These are phyloP conservation scores for Lasioglossum zephyrum DNA, from an alignment of 2,888 invertebrate species.

Conservation along the genomic window DNA sequence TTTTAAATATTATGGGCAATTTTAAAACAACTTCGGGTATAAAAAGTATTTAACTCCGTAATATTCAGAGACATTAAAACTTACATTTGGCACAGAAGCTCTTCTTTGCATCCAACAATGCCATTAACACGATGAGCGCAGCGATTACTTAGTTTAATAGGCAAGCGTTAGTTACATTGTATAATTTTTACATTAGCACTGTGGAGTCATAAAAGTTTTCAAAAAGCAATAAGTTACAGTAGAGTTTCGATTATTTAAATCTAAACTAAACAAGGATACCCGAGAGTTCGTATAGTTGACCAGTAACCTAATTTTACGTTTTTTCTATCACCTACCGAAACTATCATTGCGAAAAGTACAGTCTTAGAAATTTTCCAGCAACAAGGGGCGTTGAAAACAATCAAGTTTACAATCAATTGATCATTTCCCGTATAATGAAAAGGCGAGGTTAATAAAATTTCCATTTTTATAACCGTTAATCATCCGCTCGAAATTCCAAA, in stretches of 20 bases:
- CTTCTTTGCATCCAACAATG: background rate
- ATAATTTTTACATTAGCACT: slow-evolving; percentile 5
- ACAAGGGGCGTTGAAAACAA: background rate
- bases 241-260: background rate
- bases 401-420: background rate
- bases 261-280: background rate
- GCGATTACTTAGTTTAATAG: slow-evolving; percentile 3
- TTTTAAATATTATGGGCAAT: slow-evolving; percentile 6
- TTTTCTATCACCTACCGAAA: too few relatives aligned
- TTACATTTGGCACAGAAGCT: slow-evolving; percentile 9
- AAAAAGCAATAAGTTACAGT: background rate
- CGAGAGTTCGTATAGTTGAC: background rate
- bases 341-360: background rate
- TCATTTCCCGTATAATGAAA: background rate
- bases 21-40: background rate
- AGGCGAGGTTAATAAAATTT: background rate
- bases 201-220: background rate
- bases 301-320: background rate
- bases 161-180: slow-evolving; percentile 1
- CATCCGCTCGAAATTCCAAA: background rate
- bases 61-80: slow-evolving; percentile 4
- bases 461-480: background rate
- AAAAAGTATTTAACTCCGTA: slow-evolving; percentile 7
- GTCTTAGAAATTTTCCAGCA: background rate
- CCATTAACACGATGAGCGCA: background rate